Conservation (phyloP, 2,888 invertebrate species). For the Drosophila melanosoma region DNA sequence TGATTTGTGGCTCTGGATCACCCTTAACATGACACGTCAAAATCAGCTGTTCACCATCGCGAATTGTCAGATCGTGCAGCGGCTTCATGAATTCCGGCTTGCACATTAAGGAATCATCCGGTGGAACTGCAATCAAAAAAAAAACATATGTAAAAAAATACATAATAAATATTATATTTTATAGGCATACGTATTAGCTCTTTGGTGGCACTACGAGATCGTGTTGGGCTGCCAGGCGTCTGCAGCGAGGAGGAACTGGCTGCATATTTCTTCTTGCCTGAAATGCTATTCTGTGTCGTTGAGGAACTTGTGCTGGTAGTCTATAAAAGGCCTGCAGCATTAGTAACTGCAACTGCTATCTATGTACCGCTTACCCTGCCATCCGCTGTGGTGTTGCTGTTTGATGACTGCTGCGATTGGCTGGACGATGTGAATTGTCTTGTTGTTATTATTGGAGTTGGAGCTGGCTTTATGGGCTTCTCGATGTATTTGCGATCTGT, state of each 20-base stretch:
- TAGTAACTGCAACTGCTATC: not conserved
- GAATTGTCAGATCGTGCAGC: slow-evolving; percentile 90
- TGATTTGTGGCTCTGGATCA: slow-evolving; percentile 96
- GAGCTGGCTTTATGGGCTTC: slow-evolving; percentile 91
- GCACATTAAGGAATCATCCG: slow-evolving; percentile 94
- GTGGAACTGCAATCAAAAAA: slow-evolving; percentile 88
- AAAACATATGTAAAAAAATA: not conserved
- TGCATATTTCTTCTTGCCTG: slow-evolving; percentile 88
- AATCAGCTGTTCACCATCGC: slow-evolving; percentile 94
- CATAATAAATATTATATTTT: not conserved
- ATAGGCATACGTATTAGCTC: slow-evolving; percentile 88
- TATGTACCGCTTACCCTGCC: slow-evolving; percentile 62
- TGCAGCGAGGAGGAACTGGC: slow-evolving; percentile 85
- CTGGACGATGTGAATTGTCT: slow-evolving; percentile 84
- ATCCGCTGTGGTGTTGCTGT: slow-evolving; percentile 44
- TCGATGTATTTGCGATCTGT: slow-evolving; percentile 93
- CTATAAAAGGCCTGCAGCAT: slow-evolving; percentile 35
- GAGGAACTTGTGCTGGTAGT: slow-evolving; percentile 76
- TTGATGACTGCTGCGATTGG: slow-evolving; percentile 35
- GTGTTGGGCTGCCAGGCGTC: slow-evolving; percentile 92
- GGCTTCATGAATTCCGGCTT: slow-evolving; percentile 93
- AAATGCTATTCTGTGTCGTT: slow-evolving; percentile 70
- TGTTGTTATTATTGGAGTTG: slow-evolving; percentile 88
- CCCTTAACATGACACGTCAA: slow-evolving; percentile 94
- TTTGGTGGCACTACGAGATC: slow-evolving; percentile 95